phyloP scores from a whole-genome alignment of 2,888 invertebrate species.

The Escarpia spicata region DNA sequence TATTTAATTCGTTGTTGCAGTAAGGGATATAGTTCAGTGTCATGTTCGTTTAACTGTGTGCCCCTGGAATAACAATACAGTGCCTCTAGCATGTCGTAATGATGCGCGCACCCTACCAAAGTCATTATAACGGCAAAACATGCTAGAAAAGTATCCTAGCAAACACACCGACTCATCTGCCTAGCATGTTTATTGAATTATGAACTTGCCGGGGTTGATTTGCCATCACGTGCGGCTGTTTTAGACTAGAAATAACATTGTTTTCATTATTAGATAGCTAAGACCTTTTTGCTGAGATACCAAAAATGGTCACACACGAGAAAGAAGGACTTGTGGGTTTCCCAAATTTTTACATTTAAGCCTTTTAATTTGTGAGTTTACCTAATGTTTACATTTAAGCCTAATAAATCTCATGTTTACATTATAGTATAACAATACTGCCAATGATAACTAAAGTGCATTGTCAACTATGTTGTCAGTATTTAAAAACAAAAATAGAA shows the following conservation, averaged over 20 bases:
- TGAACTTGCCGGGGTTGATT: neutral
- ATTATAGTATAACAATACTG: no score
- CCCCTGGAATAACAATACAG: neutral
- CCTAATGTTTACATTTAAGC: no score
- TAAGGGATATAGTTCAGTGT: neutral
- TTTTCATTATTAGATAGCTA: neutral
- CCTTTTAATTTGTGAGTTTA: no score
- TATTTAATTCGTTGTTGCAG: neutral
- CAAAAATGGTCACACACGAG: neutral
- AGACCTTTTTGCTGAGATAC: neutral
- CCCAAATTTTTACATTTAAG: neutral
- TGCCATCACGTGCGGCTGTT: neutral
- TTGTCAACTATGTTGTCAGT: no score
- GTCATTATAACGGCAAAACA: neutral
- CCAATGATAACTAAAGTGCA: no score
- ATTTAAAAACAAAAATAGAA: no score
- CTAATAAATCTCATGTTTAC: no score
- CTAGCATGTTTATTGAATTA: neutral
- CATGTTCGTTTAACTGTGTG: neutral
- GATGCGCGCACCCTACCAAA: neutral
- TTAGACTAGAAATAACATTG: neutral
- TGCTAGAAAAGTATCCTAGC: neutral
- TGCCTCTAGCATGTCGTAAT: neutral
- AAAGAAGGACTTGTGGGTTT: neutral
- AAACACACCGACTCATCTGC: neutral